Percentiles rank a stretch among this genome's conserved stretches.
Evolutionary conservation across 2,888 invertebrate genomes (phyloP).

Genomic region (Osedax fenrisi): DNA sequence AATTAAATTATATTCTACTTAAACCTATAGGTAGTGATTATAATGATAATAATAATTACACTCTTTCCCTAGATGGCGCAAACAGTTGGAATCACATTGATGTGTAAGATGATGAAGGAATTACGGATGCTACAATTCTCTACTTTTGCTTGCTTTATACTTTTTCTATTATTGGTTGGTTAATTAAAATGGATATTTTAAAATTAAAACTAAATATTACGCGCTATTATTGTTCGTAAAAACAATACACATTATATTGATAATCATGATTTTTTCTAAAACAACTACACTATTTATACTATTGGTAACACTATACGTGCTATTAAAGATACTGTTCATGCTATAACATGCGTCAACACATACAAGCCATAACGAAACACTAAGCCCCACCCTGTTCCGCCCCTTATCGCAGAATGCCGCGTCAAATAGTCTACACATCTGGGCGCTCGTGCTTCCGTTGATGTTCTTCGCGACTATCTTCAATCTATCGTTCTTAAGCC

Average conservation of each 20-base stretch:
- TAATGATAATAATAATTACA: neutral
- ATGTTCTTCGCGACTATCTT: neutral
- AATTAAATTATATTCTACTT: too few species aligned
- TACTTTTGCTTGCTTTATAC: neutral
- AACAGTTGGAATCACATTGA: neutral
- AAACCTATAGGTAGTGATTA: too few species aligned
- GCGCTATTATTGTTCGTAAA: neutral
- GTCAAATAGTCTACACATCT: neutral
- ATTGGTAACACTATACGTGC: neutral
- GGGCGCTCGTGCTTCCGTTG: neutral
- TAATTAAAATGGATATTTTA: neutral
- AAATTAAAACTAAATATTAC: neutral
- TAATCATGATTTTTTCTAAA: too few species aligned
- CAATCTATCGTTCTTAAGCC: neutral
- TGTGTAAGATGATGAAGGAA: neutral
- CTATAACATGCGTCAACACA: too few species aligned
- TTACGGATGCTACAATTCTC: neutral
- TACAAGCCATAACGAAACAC: too few species aligned
- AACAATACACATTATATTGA: neutral
- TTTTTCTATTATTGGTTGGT: neutral
- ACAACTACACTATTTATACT: too few species aligned
- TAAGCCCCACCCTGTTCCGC: too few species aligned
- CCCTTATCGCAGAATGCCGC: neutral
- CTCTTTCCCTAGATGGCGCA: neutral
- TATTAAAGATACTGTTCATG: neutral